Conservation (phyloP, 1,140 invertebrate genomes). For the Brachionus asplanchnoidis region DNA sequence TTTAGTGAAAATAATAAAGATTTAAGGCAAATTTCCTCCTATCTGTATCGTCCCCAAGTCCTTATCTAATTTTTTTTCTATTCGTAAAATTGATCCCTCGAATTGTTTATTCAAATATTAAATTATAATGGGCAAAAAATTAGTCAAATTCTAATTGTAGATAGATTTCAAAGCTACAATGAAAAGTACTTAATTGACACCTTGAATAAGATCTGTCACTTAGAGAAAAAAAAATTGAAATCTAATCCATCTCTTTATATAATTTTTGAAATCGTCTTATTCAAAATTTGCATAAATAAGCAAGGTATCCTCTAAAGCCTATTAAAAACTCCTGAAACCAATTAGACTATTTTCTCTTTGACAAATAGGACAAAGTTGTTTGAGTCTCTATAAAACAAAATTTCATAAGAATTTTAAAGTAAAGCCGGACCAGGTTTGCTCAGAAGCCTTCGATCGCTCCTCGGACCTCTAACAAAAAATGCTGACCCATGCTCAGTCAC, state of each 20-base stretch:
- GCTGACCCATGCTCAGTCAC: not conserved
- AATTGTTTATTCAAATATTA: not conserved
- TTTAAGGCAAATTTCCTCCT: constrained; percentile 11
- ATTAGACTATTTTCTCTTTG: not conserved
- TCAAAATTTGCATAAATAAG: constrained; percentile 2
- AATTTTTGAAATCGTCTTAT: not conserved
- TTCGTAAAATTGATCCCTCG: constrained; percentile 8
- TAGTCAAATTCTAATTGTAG: not conserved
- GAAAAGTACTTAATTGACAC: constrained; percentile 26
- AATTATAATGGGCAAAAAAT: not conserved
- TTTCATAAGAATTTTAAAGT: not conserved
- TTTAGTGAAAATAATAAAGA: constrained; percentile 3
- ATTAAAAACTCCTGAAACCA: not conserved
- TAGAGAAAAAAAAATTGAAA: not conserved
- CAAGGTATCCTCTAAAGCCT: not conserved
- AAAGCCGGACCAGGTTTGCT: not conserved
- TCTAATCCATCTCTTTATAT: constrained; percentile 16
- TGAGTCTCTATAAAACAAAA: not conserved
- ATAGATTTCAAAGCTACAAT: not conserved
- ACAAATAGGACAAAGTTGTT: not conserved
- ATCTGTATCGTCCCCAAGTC: not conserved
- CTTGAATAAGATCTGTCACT: constrained; percentile 30
- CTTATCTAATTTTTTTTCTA: not conserved
- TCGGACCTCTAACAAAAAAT: not conserved
- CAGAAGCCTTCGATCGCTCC: not conserved